phyloP scores from a whole-genome alignment of 2,113 vertebrate genomes.

The Orthonyx spaldingii region DNA sequence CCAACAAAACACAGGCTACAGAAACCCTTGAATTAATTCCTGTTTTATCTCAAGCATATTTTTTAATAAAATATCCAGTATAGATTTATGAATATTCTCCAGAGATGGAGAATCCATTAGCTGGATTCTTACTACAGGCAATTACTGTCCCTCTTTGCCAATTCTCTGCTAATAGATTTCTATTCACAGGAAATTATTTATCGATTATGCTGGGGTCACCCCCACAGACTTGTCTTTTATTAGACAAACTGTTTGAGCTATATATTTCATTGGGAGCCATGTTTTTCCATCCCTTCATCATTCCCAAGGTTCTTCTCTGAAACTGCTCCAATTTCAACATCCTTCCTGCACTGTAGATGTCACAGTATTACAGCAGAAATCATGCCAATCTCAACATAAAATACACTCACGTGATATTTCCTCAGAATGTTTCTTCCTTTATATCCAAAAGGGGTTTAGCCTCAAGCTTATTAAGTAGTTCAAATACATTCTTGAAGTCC shows the following conservation, averaged over 20 bases:
- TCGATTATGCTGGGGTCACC: not conserved
- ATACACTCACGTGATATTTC: not conserved
- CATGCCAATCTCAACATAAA: not conserved
- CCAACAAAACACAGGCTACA: not conserved
- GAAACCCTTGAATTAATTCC: not conserved
- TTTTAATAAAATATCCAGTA: slow-evolving; percentile 4
- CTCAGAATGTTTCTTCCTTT: not conserved
- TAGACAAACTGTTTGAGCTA: not conserved
- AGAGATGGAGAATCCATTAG: not conserved
- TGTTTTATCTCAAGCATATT: not conserved
- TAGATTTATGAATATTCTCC: slow-evolving; percentile 33
- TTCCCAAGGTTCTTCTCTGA: not conserved
- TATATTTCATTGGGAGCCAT: not conserved
- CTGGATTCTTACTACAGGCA: not conserved
- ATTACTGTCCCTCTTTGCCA: not conserved
- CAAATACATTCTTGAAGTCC: not conserved
- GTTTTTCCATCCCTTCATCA: not conserved
- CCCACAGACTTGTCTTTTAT: not conserved
- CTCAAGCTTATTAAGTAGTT: not conserved
- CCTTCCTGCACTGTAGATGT: not conserved
- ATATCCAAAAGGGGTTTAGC: not conserved
- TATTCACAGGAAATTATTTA: slow-evolving; percentile 37
- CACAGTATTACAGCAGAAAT: not conserved
- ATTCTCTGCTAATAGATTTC: slow-evolving; percentile 5
- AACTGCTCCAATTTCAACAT: not conserved